These are phyloP conservation scores for Selene dorsalis DNA, from an alignment of 2,797 vertebrate species.

Conservation along the genomic window DNA sequence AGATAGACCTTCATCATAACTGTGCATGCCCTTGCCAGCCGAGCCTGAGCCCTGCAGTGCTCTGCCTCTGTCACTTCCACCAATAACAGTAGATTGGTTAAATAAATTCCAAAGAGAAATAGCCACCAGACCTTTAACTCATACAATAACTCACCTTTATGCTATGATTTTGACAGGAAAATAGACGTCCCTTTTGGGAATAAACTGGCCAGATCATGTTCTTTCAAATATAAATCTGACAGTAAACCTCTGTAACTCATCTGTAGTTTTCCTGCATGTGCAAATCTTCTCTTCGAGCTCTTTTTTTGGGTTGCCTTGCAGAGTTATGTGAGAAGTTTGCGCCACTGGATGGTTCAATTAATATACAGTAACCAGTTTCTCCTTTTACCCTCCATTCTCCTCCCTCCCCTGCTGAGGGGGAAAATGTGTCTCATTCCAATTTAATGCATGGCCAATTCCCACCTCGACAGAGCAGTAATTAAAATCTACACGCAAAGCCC, in stretches of 20 bases:
- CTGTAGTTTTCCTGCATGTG: neutral
- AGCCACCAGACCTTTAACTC: neutral
- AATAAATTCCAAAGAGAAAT: slow-evolving; percentile 20
- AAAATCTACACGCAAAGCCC: slow-evolving; percentile 84
- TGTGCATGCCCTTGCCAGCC: slow-evolving; percentile 55
- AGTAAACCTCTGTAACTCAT: neutral
- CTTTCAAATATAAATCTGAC: neutral
- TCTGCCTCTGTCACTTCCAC: neutral
- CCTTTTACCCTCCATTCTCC: slow-evolving; percentile 71
- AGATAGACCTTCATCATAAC: slow-evolving; percentile 64
- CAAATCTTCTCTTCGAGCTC: slow-evolving; percentile 13
- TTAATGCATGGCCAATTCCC: slow-evolving; percentile 86
- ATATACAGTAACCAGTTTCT: slow-evolving; percentile 80
- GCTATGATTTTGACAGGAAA: slow-evolving; percentile 5
- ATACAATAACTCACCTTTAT: slow-evolving; percentile 13
- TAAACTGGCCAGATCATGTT: neutral
- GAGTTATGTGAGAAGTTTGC: slow-evolving; percentile 66
- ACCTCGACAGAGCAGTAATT: slow-evolving; percentile 82
- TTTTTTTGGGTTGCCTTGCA: slow-evolving; percentile 12
- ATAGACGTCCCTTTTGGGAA: neutral
- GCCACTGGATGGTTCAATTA: slow-evolving; percentile 75
- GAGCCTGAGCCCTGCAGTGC: slow-evolving; percentile 31
- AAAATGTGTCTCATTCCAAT: slow-evolving; percentile 86
- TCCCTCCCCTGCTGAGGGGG: slow-evolving; percentile 76
- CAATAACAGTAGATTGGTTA: slow-evolving; percentile 14